Evolutionary conservation across 2,888 invertebrate genomes (phyloP), one percentile per base, ranked within the genome.

Genomic region (Leucania comma): DNA sequence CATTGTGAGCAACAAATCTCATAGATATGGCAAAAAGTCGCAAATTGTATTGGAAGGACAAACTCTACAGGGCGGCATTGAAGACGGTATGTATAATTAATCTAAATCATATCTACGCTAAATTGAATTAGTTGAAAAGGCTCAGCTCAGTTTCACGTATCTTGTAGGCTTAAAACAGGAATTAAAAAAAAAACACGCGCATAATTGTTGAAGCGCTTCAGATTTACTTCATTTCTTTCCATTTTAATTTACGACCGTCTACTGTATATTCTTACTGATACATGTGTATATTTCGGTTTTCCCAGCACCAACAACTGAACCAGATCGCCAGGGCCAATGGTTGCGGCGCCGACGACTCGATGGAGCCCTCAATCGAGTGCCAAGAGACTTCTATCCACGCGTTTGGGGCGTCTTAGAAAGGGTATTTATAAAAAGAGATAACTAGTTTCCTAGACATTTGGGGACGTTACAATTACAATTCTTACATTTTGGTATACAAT

Each of bases 261-360:
- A 17, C 26, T 26, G 17, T 26, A 38, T 50, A 24, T 38, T 50
- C 3, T 24, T 24, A 6, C 9, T 50, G 12, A 63, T 12, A 32
- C 0, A 8, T 57, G 12, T n/a, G 10, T 9, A 20, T 24, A 22
- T 42, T 46, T 53, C 12, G 54, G 17, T 66, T 62, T 62, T 14
- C 10, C 0, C 93, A 97, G 94, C 90, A 3, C 95, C 94, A 70
- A 96, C 96, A 66, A 96, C 97, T 17, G 97, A 97, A 84, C 97
- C 97, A 20, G 99, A 99, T 89, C 96, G 98, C 2, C 99, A 99
- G 93, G 99, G 99, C 0, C 99, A 99, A 92, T 99, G 99, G 99
- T 95, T 99, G 86, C 97, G 99, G 70, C 96, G 99, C 74, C 97
- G 99, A 51, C 96, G 99, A 78, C 96, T 99, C 50, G 99, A 99